Evolutionary conservation across 2,113 vertebrate genomes (phyloP).

Genomic region (Python bivittatus): DNA sequence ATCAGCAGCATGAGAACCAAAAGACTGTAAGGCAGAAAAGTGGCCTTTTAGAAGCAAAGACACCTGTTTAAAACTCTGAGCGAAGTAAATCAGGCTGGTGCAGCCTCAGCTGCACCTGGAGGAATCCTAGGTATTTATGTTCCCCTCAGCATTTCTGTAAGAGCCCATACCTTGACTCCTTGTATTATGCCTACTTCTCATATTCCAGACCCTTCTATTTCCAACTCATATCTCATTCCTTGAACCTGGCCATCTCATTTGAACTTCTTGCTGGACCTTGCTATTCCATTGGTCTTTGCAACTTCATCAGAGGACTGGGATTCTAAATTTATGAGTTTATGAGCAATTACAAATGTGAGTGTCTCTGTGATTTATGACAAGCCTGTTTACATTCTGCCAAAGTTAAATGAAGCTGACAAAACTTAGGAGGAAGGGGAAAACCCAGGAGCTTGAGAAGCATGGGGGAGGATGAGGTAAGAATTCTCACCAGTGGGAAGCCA

Average conservation of each 20-base stretch:
- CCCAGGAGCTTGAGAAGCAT: neutral
- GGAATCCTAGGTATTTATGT: neutral
- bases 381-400: neutral
- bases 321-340: neutral
- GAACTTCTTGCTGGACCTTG: neutral
- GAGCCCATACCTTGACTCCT: neutral
- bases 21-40: neutral
- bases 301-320: neutral
- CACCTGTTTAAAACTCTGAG: neutral
- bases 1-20: neutral
- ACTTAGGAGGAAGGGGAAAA: neutral
- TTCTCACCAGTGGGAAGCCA: neutral
- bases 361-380: neutral
- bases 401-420: neutral
- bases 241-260: neutral
- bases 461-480: neutral
- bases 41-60: neutral
- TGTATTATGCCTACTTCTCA: neutral
- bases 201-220: neutral
- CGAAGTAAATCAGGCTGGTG: neutral
- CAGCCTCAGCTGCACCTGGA: neutral
- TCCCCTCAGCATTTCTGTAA: neutral
- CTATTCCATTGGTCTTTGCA: neutral
- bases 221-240: neutral
- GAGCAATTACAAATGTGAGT: neutral